These are phyloP conservation scores for Sycobia sp. DNA, from an alignment of 1,140 invertebrate species.

Conservation along the genomic window DNA sequence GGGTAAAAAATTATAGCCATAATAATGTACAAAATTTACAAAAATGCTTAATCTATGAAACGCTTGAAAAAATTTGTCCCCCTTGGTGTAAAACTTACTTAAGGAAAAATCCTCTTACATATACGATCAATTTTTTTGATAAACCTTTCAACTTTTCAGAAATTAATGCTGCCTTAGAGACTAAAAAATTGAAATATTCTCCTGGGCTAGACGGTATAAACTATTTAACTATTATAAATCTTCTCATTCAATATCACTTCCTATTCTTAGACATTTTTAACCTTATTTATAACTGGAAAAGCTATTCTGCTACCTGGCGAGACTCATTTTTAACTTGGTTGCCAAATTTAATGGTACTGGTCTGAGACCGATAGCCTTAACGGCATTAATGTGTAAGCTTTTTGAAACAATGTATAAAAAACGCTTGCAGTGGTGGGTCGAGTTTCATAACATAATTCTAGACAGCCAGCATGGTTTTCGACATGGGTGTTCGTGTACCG, in stretches of 20 bases:
- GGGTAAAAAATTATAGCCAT: neutral
- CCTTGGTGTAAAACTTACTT: neutral
- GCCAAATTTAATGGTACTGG: conserved; percentile 18
- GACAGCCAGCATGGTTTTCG: neutral
- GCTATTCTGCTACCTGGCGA: conserved; percentile 15
- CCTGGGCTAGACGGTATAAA: neutral
- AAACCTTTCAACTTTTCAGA: neutral
- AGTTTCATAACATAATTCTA: neutral
- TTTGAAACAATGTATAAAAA: conserved; percentile 13
- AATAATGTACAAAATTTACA: neutral
- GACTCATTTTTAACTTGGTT: conserved; percentile 29
- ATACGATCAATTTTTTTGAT: neutral
- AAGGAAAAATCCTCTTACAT: neutral
- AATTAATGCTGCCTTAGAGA: neutral
- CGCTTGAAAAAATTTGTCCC: neutral
- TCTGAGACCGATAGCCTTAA: conserved; percentile 33
- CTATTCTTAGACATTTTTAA: conserved; percentile 22
- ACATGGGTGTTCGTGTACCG: neutral
- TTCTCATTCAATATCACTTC: neutral
- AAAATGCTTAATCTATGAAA: neutral
- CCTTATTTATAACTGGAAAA: conserved; percentile 7
- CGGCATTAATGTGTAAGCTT: conserved; percentile 32
- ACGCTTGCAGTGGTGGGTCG: conserved; percentile 13
- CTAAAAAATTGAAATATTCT: neutral
- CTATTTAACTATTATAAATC: neutral